Evolutionary conservation across 2,797 vertebrate species (phyloP).

Genomic region (Iguana delicatissima): DNA sequence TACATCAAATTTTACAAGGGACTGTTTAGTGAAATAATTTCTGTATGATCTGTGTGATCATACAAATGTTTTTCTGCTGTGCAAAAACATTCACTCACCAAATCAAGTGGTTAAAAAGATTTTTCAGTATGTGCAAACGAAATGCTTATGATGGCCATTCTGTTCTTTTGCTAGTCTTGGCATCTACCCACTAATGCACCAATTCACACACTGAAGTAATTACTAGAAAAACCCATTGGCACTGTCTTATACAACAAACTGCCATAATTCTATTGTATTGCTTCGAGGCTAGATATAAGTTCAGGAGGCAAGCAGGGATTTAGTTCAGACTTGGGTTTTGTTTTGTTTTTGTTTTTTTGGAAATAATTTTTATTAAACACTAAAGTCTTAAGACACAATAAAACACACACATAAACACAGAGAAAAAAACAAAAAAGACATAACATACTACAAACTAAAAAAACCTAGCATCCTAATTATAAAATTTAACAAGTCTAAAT

Average conservation of each 20-base stretch:
- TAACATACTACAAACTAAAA: too few relatives aligned
- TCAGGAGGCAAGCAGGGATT: neutral
- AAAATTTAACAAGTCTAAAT: too few relatives aligned
- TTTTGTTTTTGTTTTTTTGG: too few relatives aligned
- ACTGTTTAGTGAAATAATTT: slow-evolving; percentile 60
- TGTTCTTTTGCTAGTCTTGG: slow-evolving; percentile 53
- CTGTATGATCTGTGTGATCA: slow-evolving; percentile 53
- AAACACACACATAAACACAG: too few relatives aligned
- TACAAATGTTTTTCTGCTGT: slow-evolving; percentile 41
- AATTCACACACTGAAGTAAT: slow-evolving; percentile 20
- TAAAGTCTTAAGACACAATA: too few relatives aligned
- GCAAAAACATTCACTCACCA: slow-evolving; percentile 42
- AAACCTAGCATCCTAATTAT: too few relatives aligned
- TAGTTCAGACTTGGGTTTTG: neutral
- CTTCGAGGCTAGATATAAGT: neutral
- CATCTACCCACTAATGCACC: slow-evolving; percentile 51
- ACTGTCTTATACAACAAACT: slow-evolving; percentile 5
- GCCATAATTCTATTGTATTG: slow-evolving; percentile 11
- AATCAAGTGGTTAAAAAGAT: slow-evolving; percentile 55
- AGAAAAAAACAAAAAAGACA: too few relatives aligned
- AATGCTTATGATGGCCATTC: slow-evolving; percentile 38
- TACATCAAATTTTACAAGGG: slow-evolving; percentile 54
- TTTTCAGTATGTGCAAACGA: slow-evolving; percentile 31
- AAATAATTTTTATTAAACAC: too few relatives aligned
- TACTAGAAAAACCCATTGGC: slow-evolving; percentile 37